Conservation (phyloP, 2,113 vertebrate species). For the Atractosteus spatula region DNA sequence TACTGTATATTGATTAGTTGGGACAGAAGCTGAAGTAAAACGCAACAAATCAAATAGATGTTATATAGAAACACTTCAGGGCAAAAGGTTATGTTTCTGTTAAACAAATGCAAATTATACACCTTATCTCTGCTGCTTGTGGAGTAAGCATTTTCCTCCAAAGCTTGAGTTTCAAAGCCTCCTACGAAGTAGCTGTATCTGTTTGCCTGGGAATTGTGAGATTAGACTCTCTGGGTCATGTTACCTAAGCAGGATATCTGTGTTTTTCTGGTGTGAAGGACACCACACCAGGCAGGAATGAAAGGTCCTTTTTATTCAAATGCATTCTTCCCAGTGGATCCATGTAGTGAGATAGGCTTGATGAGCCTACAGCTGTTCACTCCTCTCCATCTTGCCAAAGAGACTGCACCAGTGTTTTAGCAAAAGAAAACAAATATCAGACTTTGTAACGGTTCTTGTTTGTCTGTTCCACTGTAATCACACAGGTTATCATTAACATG, state of each 20-base stretch:
- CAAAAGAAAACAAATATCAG: not conserved
- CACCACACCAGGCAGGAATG: conserved; percentile 33
- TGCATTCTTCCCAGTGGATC: conserved; percentile 40
- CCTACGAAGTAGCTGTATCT: conserved; percentile 25
- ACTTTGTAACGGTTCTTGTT: not conserved
- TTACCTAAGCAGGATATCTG: conserved; percentile 46
- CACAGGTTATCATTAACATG: not conserved
- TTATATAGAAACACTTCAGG: not conserved
- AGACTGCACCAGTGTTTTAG: conserved; percentile 20
- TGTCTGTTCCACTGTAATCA: not conserved
- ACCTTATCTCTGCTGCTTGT: conserved; percentile 28
- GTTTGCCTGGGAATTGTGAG: conserved; percentile 56
- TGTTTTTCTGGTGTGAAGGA: conserved; percentile 50
- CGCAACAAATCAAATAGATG: not conserved
- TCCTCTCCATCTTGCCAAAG: conserved; percentile 40
- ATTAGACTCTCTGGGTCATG: conserved; percentile 48
- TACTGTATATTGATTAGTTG: conserved; percentile 1
- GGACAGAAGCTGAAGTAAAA: not conserved
- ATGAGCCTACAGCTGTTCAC: conserved; percentile 45
- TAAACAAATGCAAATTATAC: conserved; percentile 20
- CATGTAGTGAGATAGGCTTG: conserved; percentile 30
- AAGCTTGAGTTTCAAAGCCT: conserved; percentile 25
- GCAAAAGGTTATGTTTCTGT: conserved; percentile 6
- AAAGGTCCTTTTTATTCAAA: conserved; percentile 41
- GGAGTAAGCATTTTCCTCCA: conserved; percentile 20